Base-by-base conservation (phyloP, 2,797 vertebrate genomes). In the Diglossa cyanea region DNA sequence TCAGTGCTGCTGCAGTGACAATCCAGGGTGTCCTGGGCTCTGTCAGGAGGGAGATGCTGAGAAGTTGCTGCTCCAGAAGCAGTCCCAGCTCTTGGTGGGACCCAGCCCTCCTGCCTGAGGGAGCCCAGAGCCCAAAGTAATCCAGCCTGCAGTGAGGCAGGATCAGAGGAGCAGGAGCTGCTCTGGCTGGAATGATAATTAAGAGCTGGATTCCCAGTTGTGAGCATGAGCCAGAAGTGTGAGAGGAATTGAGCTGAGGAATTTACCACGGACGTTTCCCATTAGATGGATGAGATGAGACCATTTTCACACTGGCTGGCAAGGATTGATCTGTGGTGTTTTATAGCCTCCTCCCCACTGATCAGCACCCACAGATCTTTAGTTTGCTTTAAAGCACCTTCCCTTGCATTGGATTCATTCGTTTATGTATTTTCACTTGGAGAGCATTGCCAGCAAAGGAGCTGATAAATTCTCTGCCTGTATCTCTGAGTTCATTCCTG, bases 151-250 rank as follows among this genome's bases (percentile, higher is more conserved):
- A 84, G 87, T 37, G 60, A 94, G 68, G 62, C 55, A 75, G 78
- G 83, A 86, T 63, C 24, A 82, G 70, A 72, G 80, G 40, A 88
- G 75, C 79, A 89, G 62, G 31, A 65, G 1, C 53, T 65, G 72
- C 65, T 67, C 51, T 60, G 81, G 75, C 76, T 92, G 39, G 75
- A 94, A 93, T 94, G 73, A 50, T 88, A 92, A 96, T 95, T 47
- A 71, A 71, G 91, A 83, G 54, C 72, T 87, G 61, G 47, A 63
- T 81, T 93, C 82, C 73, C 79, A 63, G 15, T 42, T 94, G 24
- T 21, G 31, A 0, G 9, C 57, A 5, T 31, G 30, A 76, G 33
- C 53, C 54, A 68, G 47, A 21, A 54, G 31, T 37, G 55, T 50
- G 65, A 50, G 74, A 76, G 55, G 55, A 74, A 68, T 44, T 42